phyloP scores from a whole-genome alignment of 2,113 vertebrate species.

The Corynorhinus townsendii region DNA sequence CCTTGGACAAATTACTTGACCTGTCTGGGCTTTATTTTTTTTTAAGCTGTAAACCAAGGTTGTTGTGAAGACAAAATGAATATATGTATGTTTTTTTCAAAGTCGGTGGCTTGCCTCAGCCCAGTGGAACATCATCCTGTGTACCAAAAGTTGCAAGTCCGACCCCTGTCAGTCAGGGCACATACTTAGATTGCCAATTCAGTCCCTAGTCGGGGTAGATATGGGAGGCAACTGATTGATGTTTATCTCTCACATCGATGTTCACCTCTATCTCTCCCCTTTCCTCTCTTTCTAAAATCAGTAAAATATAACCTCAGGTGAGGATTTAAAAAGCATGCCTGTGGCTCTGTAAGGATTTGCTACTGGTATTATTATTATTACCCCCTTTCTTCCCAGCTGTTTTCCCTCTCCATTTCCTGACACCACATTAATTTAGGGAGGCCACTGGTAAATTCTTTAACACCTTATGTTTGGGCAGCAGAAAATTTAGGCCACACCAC shows the following conservation, averaged over 20 bases:
- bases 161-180: background rate
- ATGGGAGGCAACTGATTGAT: background rate
- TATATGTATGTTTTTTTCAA: no score
- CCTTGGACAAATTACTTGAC: background rate
- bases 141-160: background rate
- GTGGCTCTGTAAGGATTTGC: background rate
- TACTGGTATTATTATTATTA: background rate
- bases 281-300: background rate
- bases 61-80: no score
- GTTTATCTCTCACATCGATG: background rate
- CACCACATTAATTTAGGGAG: background rate
- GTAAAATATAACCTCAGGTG: background rate
- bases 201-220: background rate
- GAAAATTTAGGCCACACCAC: background rate
- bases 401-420: background rate
- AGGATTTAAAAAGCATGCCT: background rate
- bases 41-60: no score
- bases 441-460: background rate
- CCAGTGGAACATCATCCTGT: background rate
- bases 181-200: background rate
- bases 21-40: background rate
- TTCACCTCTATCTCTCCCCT: background rate
- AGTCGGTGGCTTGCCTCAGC: background rate
- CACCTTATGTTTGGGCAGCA: background rate
- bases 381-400: background rate